A percentile compares a stretch with the other conserved stretches of the same genome.
Evolutionary conservation across 2,888 invertebrate species (phyloP).

Genomic region (Plemyria rubiginata): DNA sequence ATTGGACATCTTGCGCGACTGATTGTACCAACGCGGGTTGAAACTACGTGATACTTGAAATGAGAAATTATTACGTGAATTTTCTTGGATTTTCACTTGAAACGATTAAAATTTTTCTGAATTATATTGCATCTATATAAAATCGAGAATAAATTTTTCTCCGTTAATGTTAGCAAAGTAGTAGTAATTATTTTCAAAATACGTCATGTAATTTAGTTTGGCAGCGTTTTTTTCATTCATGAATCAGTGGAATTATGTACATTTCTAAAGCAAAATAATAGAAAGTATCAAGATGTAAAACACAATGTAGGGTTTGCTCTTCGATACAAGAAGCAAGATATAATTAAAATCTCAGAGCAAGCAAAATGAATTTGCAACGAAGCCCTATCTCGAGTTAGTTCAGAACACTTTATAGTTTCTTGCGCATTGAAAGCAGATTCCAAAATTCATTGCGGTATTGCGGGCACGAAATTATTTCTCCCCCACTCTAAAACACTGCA

Average conservation of each 20-base stretch:
- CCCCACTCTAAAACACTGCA: constrained; percentile 45
- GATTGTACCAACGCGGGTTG: constrained; percentile 56
- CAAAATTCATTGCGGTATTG: constrained; percentile 32
- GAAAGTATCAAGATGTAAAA: constrained; percentile 35
- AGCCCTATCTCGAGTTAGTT: constrained; percentile 14
- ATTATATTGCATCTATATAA: no score
- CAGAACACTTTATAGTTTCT: constrained; percentile 20
- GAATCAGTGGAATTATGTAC: no score
- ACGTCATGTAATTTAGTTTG: no score
- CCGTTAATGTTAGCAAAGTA: no score
- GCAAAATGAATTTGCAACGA: constrained; percentile 30
- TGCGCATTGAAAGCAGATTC: constrained; percentile 15
- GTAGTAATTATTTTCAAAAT: no score
- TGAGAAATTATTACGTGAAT: no score
- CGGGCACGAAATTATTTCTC: constrained; percentile 34
- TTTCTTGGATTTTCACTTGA: no score
- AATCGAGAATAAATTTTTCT: no score
- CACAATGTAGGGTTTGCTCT: constrained; percentile 22
- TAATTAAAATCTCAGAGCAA: constrained; percentile 35
- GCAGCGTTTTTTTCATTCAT: no score
- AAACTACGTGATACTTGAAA: constrained; percentile 48
- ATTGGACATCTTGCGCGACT: constrained; percentile 71
- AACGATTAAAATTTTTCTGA: no score
- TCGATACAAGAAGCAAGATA: constrained; percentile 49
- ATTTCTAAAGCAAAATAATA: neutral